Evolutionary conservation across 2,888 invertebrate species (phyloP), one percentile per base, ranked within the genome.

Genomic region (Oscheius sp.): DNA sequence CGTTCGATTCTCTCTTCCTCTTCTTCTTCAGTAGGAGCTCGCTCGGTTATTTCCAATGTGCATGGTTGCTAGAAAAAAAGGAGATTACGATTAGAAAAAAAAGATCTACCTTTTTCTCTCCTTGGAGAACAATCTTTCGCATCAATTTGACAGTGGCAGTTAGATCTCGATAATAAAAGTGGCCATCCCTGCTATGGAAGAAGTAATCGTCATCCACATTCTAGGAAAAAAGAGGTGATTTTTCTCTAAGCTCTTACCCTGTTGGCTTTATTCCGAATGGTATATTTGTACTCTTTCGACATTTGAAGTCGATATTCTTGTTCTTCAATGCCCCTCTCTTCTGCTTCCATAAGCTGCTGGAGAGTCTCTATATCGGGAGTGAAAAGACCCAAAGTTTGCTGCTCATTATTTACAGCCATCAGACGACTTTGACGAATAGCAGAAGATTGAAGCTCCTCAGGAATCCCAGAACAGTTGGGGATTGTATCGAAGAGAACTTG

Each of bases 221-320:
- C 50, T 58, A n/a, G 52, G 39, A 53, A 4, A 23, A 3, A n/a
- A 2, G 4, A 5, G 1, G 6, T 55, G 15, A 34, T 34, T n/a
- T n/a, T 10, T n/a, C 20, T 12, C 1, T 34, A 5, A 34, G 20
- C 5, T 33, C 33, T 6, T 15, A 33, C 34, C 17, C 87, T 85
- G 10, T 10, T 25, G 3, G 20, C 20, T 12, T 33, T 55, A 20
- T 95, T 96, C 88, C 97, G 96, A 23, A 97, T 96, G 86, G 96
- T 96, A 97, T 97, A 99, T 87, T 96, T 96, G 88, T 98, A 99
- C 87, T 98, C 98, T 90, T 0, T 96, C 94, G 92, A 98, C 34
- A 8, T 48, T 48, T 20, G 20, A 48, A 3, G 15, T 20, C 42
- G 12, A 42, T n/a, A 42, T n/a, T 42, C 4, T 17, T 42, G 4